A percentile compares a stretch with the other conserved stretches of the same genome.
phyloP scores from a whole-genome alignment of 2,888 invertebrate genomes.

The Sicus ferrugineus region DNA sequence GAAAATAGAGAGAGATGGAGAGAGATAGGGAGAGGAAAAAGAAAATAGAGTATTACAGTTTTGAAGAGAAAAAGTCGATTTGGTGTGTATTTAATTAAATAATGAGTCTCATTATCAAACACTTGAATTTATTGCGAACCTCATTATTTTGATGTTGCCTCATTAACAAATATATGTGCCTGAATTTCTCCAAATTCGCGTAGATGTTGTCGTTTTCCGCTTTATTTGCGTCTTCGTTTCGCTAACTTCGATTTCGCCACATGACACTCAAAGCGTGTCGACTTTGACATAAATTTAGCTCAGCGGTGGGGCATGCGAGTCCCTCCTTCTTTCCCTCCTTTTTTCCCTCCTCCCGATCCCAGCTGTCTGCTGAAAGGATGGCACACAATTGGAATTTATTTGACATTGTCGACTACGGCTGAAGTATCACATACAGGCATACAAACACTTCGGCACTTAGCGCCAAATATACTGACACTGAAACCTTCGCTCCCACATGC shows the following conservation, averaged over 20 bases:
- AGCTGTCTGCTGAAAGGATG: conserved; percentile 22
- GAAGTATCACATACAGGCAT: conserved; percentile 26
- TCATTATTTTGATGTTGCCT: not conserved
- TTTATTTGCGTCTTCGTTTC: conserved; percentile 24
- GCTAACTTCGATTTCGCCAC: conserved; percentile 29
- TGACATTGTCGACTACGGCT: conserved; percentile 36
- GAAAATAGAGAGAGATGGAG: too few species aligned
- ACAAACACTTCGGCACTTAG: conserved; percentile 15
- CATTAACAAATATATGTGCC: not conserved
- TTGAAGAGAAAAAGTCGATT: too few species aligned
- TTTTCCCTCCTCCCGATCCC: not conserved
- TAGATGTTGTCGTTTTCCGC: conserved; percentile 9
- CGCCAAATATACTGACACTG: not conserved
- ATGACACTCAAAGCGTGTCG: conserved; percentile 29
- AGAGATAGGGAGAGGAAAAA: too few species aligned
- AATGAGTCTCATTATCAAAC: too few species aligned
- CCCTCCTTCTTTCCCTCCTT: not conserved
- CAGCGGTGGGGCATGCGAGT: not conserved
- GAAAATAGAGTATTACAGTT: too few species aligned
- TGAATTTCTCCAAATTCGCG: not conserved
- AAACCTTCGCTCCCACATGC: not conserved
- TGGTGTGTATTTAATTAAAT: too few species aligned
- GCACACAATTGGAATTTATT: conserved; percentile 37
- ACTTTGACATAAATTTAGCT: conserved; percentile 31
- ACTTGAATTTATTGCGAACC: too few species aligned